Conservation (phyloP, 2,888 invertebrate species). For the Microdon myrmicae region DNA sequence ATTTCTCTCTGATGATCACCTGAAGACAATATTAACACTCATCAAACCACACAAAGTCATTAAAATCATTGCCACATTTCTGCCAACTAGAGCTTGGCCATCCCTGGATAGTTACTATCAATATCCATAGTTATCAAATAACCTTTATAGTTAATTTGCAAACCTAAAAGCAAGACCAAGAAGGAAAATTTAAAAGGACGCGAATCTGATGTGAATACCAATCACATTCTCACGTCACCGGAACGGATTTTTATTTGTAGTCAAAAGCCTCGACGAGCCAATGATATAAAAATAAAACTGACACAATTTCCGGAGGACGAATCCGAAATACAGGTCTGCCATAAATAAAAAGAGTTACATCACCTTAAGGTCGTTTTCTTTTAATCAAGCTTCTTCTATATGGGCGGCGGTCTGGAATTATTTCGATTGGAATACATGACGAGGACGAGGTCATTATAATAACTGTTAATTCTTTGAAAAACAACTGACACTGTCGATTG, state of each 20-base stretch:
- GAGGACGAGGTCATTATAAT: conserved; percentile 36
- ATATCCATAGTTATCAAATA: too few relatives aligned
- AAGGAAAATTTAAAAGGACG: too few relatives aligned
- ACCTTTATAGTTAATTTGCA: too few relatives aligned
- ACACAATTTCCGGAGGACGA: conserved; percentile 48
- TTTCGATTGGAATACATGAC: conserved; percentile 36
- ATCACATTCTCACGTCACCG: conserved; percentile 27
- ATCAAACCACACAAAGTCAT: too few relatives aligned
- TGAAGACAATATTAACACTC: too few relatives aligned
- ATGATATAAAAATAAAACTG: conserved; percentile 37
- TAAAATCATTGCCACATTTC: too few relatives aligned
- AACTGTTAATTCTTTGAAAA: conserved; percentile 44
- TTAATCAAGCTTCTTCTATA: conserved; percentile 11
- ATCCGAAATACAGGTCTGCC: conserved; percentile 27
- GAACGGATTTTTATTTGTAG: conserved; percentile 26
- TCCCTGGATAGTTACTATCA: too few relatives aligned
- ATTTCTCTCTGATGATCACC: too few relatives aligned
- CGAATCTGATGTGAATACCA: too few relatives aligned
- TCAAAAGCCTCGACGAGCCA: neutral
- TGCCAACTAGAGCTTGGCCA: too few relatives aligned
- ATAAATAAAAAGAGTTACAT: conserved; percentile 46
- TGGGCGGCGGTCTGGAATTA: conserved; percentile 17
- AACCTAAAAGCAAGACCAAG: too few relatives aligned
- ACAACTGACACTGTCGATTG: conserved; percentile 40
- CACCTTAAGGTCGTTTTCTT: conserved; percentile 48